A percentile compares a stretch with the other conserved stretches of the same genome.
Evolutionary conservation across 2,113 vertebrate species (phyloP).

Genomic region (Empidonax alnorum): DNA sequence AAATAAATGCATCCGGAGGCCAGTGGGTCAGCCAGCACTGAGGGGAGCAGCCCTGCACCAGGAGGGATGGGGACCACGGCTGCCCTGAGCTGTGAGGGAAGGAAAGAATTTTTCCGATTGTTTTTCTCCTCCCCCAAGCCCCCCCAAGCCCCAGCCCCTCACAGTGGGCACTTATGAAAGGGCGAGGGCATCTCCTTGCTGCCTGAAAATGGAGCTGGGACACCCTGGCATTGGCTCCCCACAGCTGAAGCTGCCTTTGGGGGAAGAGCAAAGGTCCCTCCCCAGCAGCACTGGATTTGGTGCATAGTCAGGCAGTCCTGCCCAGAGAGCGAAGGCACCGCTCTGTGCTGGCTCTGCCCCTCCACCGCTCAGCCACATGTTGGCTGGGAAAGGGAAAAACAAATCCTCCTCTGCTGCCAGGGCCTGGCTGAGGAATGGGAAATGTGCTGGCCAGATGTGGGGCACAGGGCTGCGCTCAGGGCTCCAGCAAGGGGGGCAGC

Average conservation of each 20-base stretch:
- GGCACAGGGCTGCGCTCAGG: not conserved
- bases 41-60: not conserved
- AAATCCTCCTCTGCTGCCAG: not conserved
- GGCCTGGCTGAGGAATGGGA: not conserved
- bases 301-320: not conserved
- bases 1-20: not conserved
- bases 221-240: not conserved
- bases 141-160: not conserved
- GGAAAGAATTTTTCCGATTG: not conserved
- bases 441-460: not conserved
- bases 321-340: accelerated
- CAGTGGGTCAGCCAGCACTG: accelerated
- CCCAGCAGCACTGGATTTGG: not conserved
- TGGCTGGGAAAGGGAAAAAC: slow-evolving; percentile 26
- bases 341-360: not conserved
- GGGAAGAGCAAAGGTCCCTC: not conserved
- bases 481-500: accelerated
- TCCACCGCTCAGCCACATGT: not conserved
- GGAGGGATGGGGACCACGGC: not conserved
- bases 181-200: not conserved
- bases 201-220: not conserved
- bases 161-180: accelerated
- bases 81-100: not conserved
- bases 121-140: not conserved
- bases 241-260: accelerated